These are phyloP conservation scores for Archilochus colubris DNA, from an alignment of 2,113 vertebrate genomes.

Conservation along the genomic window DNA sequence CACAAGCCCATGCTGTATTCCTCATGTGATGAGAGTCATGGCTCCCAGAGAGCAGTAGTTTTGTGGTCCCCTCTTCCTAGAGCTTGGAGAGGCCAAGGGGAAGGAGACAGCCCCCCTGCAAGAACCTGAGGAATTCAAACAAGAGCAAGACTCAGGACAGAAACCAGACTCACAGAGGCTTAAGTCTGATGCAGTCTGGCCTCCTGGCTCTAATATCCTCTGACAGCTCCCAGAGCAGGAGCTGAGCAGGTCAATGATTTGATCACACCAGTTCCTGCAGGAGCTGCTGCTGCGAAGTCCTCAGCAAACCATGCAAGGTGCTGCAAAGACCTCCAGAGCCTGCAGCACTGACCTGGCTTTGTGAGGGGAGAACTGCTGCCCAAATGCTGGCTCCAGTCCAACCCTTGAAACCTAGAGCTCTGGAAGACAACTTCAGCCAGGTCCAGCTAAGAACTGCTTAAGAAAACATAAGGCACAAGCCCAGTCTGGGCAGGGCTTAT, in stretches of 20 bases:
- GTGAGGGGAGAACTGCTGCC: neutral
- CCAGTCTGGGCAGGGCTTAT: neutral
- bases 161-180: neutral
- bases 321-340: neutral
- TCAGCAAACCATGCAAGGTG: neutral
- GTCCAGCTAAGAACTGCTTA: neutral
- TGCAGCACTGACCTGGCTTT: neutral
- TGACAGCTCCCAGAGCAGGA: slow-evolving; percentile 42
- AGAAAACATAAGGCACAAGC: neutral
- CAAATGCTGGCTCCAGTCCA: neutral
- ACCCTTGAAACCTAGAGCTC: neutral
- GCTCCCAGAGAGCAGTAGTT: neutral
- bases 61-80: neutral
- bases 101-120: neutral
- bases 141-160: neutral
- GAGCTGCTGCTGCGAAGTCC: neutral
- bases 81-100: neutral
- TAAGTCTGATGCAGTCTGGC: neutral
- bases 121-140: neutral
- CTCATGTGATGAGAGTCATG: neutral
- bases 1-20: neutral
- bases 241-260: neutral
- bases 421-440: neutral
- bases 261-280: neutral
- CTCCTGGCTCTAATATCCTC: slow-evolving; percentile 3